These are phyloP conservation scores for Calephelis nemesis DNA, from an alignment of 1,140 invertebrate species.

Conservation along the genomic window DNA sequence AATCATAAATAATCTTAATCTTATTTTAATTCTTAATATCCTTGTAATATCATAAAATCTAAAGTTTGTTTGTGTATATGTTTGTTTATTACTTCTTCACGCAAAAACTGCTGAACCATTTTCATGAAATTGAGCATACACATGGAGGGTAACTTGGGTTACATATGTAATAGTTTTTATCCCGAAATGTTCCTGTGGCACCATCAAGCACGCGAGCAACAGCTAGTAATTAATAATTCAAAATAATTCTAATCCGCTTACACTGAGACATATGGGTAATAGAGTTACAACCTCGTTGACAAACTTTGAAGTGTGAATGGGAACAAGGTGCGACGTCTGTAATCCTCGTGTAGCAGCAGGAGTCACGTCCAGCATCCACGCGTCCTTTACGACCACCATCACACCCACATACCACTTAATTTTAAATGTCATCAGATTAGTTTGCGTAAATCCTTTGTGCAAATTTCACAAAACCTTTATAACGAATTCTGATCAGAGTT, in stretches of 20 bases:
- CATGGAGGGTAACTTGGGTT: no score
- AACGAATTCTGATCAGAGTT: constrained; percentile 1
- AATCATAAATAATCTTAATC: no score
- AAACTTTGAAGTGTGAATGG: constrained; percentile 54
- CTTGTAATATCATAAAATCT: no score
- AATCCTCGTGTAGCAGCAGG: constrained; percentile 45
- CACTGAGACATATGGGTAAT: constrained; percentile 49
- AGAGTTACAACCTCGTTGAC: constrained; percentile 60
- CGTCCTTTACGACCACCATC: constrained; percentile 47
- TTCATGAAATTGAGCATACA: no score
- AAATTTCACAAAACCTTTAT: constrained; percentile 29
- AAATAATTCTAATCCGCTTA: constrained; percentile 35
- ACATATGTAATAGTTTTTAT: no score
- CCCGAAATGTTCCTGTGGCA: no score
- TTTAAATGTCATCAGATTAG: constrained; percentile 67
- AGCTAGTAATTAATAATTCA: neutral
- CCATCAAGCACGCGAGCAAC: no score
- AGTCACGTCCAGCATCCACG: constrained; percentile 53
- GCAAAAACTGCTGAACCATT: no score
- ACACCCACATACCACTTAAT: constrained; percentile 55
- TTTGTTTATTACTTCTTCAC: no score
- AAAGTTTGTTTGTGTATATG: no score
- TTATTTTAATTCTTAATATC: no score
- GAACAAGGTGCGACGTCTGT: constrained; percentile 53
- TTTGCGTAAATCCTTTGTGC: constrained; percentile 40